These are phyloP conservation scores for Incurvaria masculella DNA, from an alignment of 2,888 invertebrate species.

Conservation along the genomic window DNA sequence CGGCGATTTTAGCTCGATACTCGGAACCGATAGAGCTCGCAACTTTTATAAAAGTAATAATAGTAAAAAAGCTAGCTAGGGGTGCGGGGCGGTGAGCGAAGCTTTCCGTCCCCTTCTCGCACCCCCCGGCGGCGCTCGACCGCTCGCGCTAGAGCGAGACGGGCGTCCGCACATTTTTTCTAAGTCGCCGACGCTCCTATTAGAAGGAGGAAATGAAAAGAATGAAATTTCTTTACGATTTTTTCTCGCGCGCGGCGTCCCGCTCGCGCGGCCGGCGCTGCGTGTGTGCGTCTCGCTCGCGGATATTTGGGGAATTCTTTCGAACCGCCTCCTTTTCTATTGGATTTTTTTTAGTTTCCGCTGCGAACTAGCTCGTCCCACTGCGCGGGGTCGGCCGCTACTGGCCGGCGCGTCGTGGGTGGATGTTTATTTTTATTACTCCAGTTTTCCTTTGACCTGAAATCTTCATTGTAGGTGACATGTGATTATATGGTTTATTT, in stretches of 20 bases:
- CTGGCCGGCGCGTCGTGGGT: too few relatives aligned
- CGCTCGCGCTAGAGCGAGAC: constrained; percentile 42
- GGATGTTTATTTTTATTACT: too few relatives aligned
- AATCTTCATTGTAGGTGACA: too few relatives aligned
- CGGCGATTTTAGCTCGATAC: too few relatives aligned
- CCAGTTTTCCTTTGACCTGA: too few relatives aligned
- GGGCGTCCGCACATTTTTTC: constrained; percentile 46
- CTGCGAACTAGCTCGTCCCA: constrained; percentile 33
- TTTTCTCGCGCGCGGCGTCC: constrained; percentile 44
- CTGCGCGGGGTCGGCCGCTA: too few relatives aligned
- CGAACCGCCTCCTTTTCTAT: constrained; percentile 46
- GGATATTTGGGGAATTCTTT: constrained; percentile 45
- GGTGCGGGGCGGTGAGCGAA: constrained; percentile 39
- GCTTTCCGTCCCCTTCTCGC: constrained; percentile 47
- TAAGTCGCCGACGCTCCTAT: constrained; percentile 35
- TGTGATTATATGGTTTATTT: too few relatives aligned
- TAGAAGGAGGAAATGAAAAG: constrained; percentile 54
- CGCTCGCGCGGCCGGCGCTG: constrained; percentile 28
- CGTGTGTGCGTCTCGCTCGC: constrained; percentile 28
- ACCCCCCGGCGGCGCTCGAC: constrained; percentile 31
- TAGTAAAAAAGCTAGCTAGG: constrained; percentile 52
- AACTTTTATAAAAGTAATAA: too few relatives aligned
- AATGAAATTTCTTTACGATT: constrained; percentile 54
- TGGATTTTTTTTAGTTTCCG: constrained; percentile 39
- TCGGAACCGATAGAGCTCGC: too few relatives aligned